Conservation (phyloP, 2,888 invertebrate genomes). For the Parnassius glacialis region DNA sequence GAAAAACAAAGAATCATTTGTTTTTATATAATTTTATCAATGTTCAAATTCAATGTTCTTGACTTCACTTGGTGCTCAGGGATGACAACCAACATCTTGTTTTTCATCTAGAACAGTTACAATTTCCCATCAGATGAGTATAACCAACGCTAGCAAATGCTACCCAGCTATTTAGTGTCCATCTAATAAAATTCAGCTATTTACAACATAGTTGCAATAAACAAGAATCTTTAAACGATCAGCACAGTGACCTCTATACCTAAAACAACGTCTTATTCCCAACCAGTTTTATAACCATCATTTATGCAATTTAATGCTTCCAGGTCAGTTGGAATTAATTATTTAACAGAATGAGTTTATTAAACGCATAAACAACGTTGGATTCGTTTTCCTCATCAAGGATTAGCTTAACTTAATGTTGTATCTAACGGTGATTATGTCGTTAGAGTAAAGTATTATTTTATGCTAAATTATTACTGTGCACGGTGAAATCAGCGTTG, state of each 20-base stretch:
- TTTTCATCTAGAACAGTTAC: no score
- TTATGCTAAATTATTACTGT: conserved; percentile 11
- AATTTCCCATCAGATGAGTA: no score
- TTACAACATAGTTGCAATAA: conserved; percentile 14
- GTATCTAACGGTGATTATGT: conserved; percentile 10
- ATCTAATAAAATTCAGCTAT: conserved; percentile 17
- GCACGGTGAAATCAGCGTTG: conserved; percentile 32
- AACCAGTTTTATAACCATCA: conserved; percentile 55
- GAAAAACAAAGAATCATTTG: no score
- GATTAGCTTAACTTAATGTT: conserved; percentile 6
- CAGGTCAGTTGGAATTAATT: conserved; percentile 54
- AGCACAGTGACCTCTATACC: conserved; percentile 53
- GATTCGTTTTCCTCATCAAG: conserved; percentile 12
- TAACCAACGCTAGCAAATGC: no score
- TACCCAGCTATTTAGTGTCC: no score
- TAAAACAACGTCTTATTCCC: conserved; percentile 37
- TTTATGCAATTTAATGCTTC: conserved; percentile 48
- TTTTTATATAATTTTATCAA: no score
- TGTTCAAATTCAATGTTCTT: no score
- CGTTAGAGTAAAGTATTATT: neutral
- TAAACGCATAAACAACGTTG: conserved; percentile 8
- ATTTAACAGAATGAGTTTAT: conserved; percentile 20
- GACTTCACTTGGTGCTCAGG: no score
- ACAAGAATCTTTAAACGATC: conserved; percentile 34
- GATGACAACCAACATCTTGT: no score